Evolutionary conservation across 2,888 invertebrate species (phyloP).

Genomic region (Celastrina argiolus): DNA sequence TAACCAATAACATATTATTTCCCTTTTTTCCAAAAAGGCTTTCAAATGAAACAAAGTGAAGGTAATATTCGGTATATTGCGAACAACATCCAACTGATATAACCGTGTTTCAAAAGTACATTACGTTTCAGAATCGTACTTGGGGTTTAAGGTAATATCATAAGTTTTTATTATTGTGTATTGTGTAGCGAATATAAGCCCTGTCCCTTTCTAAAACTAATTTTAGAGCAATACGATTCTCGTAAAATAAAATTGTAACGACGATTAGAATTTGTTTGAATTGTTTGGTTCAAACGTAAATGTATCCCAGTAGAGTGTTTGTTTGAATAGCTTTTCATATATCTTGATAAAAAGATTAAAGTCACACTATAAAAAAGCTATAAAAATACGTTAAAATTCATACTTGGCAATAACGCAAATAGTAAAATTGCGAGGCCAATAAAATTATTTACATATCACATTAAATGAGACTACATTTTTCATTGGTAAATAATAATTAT

Average conservation of each 20-base stretch:
- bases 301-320: neutral
- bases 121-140: neutral
- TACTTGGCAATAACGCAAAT: neutral
- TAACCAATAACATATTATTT: no score
- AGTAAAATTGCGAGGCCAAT: slow-evolving; percentile 6
- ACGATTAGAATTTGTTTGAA: slow-evolving; percentile 7
- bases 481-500: neutral
- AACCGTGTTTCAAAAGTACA: slow-evolving; percentile 4
- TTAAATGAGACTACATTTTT: neutral
- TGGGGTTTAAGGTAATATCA: slow-evolving; percentile 11
- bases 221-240: slow-evolving; percentile 18
- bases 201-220: slow-evolving; percentile 19
- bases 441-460: neutral
- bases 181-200: slow-evolving; percentile 7
- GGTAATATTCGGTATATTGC: neutral
- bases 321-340: slow-evolving; percentile 3
- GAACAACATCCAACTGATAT: slow-evolving; percentile 12
- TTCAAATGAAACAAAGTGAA: neutral
- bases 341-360: slow-evolving; percentile 15
- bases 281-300: slow-evolving; percentile 16
- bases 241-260: slow-evolving; percentile 18
- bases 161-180: slow-evolving; percentile 20
- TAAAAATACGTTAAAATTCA: neutral
- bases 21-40: neutral
- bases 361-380: slow-evolving; percentile 1